Base-by-base conservation (phyloP, 2,113 vertebrate genomes). In the Hymenochirus boettgeri region DNA sequence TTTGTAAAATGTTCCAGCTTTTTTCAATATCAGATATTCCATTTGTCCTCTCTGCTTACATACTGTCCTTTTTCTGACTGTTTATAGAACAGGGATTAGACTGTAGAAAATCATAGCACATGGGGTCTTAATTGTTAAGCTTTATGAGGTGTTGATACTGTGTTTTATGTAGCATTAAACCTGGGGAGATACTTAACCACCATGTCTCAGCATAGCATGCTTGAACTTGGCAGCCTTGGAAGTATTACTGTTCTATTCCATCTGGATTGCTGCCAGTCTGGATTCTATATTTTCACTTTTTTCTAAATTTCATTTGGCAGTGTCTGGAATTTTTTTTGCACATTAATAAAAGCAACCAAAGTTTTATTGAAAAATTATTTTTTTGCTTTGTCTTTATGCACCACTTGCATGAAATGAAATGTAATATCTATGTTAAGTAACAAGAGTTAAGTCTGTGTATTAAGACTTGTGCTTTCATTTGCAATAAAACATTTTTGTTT, bases 281-380 rank as follows among this genome's bases (percentile, higher is more conserved):
- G 77, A 83, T 72, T 80, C 59, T 84, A 72, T 79, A 75, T 85
- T 88, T 87, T 82, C 78, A 42, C 39, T 82, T 86, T 85, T 84
- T 86, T 85, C 74, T 74, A 76, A 82, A 85, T 84, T 86, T 86
- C 66, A 76, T 80, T 86, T 88, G 85, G 83, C 80, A 89, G 81
- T 84, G 79, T 84, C 76, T 67, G 69, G 80, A 86, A 83, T 85
- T 85, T 80, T 86, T n/a, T 85, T 76, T 82, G 73, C 73, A 81
- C 77, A 74, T 72, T 81, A 87, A 85, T 86, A 85, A 85, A 88
- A 83, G 67, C 35, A 62, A 27, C 2, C 50, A 71, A 83, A 75
- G 74, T 82, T 87, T 85, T 84, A 84, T 85, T 85, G 78, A 80
- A 87, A 86, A 82, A 72, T 83, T 84, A 80, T 86, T 85, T 80